Evolutionary conservation across 92 coral and sea anemone species (phyloP).

Genomic region (Metridium senile): DNA sequence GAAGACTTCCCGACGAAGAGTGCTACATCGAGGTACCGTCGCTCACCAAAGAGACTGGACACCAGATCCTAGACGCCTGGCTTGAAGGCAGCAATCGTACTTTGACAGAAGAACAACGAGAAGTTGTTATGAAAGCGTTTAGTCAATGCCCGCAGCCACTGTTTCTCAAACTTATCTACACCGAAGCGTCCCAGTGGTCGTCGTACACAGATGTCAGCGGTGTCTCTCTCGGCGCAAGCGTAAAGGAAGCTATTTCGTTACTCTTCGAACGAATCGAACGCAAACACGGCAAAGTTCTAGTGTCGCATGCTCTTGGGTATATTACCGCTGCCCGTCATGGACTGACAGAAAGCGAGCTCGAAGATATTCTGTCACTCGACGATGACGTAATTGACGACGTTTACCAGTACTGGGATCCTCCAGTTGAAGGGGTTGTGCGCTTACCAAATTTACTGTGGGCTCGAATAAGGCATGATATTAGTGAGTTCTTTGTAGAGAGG

Average conservation of each 20-base stretch:
- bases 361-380: constrained; percentile 79
- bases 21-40: constrained; percentile 74
- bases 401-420: constrained; percentile 94
- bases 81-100: constrained; percentile 61
- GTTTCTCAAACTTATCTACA: constrained; percentile 76
- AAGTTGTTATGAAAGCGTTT: constrained; percentile 57
- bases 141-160: constrained; percentile 78
- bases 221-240: constrained; percentile 75
- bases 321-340: constrained; percentile 86
- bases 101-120: constrained; percentile 58
- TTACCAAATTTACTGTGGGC: constrained; percentile 91
- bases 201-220: constrained; percentile 76
- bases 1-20: constrained; percentile 65
- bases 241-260: constrained; percentile 70
- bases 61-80: constrained; percentile 78
- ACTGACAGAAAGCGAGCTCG: constrained; percentile 79
- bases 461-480: constrained; percentile 79
- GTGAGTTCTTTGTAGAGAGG: constrained; percentile 81
- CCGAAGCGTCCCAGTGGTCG: constrained; percentile 78
- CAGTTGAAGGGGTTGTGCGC: constrained; percentile 86
- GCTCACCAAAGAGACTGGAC: constrained; percentile 68
- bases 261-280: constrained; percentile 82
- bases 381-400: constrained; percentile 94
- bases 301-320: constrained; percentile 76
- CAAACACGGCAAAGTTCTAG: constrained; percentile 74